Base-by-base conservation (phyloP, 2,888 invertebrate genomes). In the Heliconius sara region DNA sequence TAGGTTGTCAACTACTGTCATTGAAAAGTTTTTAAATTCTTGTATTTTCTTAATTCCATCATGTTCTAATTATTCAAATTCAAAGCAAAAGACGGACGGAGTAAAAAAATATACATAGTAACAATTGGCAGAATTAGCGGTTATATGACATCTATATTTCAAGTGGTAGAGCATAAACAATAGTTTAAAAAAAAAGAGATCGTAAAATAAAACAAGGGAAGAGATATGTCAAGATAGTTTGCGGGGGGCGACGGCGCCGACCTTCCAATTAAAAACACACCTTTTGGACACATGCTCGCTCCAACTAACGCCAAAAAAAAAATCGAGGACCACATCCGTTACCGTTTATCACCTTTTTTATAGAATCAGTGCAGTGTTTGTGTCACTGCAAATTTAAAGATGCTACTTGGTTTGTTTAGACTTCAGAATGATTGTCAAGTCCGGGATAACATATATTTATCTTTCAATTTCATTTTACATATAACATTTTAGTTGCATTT, bases 191-290 rank as follows among this genome's bases (percentile, higher is more conserved):
- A 93, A 92, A 93, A 93, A 92, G 92, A 91, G 93, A 93, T 94
- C 94, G 91, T 95, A 95, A 95, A 95, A 93, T 94, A 93, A 94
- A 94, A 93, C 93, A 93, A 93, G 94, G 93, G 92, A 90, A 92
- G 93, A 95, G 95, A 95, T 95, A 91, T 92, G 94, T 95, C 95
- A 93, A 95, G 95, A 95, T 95, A 95, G 92, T 87, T 89, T 91
- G 90, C 93, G 91, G 84, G 85, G 85, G 88, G 87, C 88, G 83
- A 84, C 87, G 92, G 92, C 92, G 91, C 93, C 91, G 88, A 85
- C 88, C 86, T 85, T 93, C 95, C 95, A 95, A 95, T 95, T 95
- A 95, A 95, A 92, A 90, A 89, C 93, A 95, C 95, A 95, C 95
- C 95, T 95, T 95, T 94, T 91, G 91, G 93, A 93, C 94, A 95